Base-by-base conservation (phyloP, 2,797 vertebrate species). In the Nyctalus aviator region DNA sequence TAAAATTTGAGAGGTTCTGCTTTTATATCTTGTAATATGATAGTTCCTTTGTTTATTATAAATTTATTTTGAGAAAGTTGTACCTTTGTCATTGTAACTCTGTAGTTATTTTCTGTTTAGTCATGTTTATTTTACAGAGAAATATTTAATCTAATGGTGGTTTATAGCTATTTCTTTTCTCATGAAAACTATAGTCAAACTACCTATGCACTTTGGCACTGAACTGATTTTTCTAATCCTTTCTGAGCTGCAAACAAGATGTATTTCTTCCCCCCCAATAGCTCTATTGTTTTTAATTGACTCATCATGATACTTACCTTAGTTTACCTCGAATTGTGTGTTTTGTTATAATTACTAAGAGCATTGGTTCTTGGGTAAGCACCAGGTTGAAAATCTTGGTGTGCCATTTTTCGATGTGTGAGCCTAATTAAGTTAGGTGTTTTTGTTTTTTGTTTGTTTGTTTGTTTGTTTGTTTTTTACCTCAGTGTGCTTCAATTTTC, bases 31-130 rank as follows among this genome's bases (percentile, higher is more conserved):
- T 76, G 5, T 73, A 23, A 73, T 66, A 83, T 88, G 46, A 69
- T 68, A 76, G 20, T 23, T 73, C 8, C 23, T 81, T 90, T 73
- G 20, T 30, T 57, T 77, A 82, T 84, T 68, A 85, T 41, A 84
- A 53, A 72, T 91, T 57, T 81, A 81, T 84, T 90, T 78, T 83
- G 46, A 86, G 27, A 37, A 87, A 92, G 37, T 55, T 88, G 14
- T 81, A 50, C 7, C 21, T 30, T 88, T 89, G 23, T 35, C 14
- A 78, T 83, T 89, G 23, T 78, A 23, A 73, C 35, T 71, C 17
- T 68, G 3, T 53, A n/a, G 14, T 73, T 7, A 73, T 62, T 89
- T 84, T 75, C 66, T 44, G 5, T 88, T 94, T 90, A 64, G 8
- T 10, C 7, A 23, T 81, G 35, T 86, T 83, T 77, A 92, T 72